Conservation (phyloP, 2,888 invertebrate species). For the Ochropacha duplaris region DNA sequence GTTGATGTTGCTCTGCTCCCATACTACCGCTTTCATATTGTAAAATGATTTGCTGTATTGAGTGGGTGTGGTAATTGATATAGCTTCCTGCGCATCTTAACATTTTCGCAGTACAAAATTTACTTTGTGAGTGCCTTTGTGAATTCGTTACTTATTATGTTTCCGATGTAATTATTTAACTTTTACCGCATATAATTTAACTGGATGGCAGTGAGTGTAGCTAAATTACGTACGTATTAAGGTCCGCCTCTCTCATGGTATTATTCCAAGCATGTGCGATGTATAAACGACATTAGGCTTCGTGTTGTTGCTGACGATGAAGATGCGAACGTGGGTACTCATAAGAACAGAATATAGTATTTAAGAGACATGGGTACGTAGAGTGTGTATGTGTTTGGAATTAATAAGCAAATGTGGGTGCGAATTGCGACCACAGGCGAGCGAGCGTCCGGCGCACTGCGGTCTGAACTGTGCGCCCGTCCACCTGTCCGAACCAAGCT, state of each 20-base stretch:
- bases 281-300: constrained; percentile 2
- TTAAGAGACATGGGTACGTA: constrained; percentile 1
- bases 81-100: background rate
- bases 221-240: constrained; percentile 4
- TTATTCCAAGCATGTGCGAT: background rate
- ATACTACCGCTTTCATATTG: background rate
- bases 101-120: background rate
- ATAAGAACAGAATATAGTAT: background rate
- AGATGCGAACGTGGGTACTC: background rate
- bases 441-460: constrained; percentile 40
- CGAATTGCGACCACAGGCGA: constrained; percentile 52
- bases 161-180: background rate
- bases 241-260: background rate
- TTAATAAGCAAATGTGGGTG: constrained; percentile 66
- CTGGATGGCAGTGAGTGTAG: constrained; percentile 5
- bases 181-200: background rate
- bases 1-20: background rate
- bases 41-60: background rate
- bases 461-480: constrained; percentile 41
- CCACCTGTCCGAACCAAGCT: constrained; percentile 59
- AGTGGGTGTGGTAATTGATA: background rate
- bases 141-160: background rate
- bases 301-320: background rate
- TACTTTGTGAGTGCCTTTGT: background rate
- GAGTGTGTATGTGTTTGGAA: constrained; percentile 46